Evolutionary conservation across 2,888 invertebrate species (phyloP).

Genomic region (Melieria picta): DNA sequence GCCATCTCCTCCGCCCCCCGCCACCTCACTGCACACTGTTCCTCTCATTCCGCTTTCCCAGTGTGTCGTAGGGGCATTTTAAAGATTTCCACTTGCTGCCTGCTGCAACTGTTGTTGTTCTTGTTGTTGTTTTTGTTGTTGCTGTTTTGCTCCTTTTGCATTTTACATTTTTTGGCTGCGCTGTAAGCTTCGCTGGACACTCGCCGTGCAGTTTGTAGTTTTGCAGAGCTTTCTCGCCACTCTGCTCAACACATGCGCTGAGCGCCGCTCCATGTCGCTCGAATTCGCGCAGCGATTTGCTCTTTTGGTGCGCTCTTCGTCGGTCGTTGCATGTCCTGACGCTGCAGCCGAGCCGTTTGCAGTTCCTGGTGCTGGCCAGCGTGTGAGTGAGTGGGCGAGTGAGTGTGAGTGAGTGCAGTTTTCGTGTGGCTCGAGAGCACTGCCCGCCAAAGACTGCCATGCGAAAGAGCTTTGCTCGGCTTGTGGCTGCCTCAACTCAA

Average conservation of each 20-base stretch:
- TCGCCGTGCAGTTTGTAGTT: not conserved
- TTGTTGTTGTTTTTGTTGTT: not conserved
- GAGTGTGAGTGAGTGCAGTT: constrained; percentile 34
- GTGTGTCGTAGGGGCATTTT: constrained; percentile 23
- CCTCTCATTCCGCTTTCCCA: not conserved
- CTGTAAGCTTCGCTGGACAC: not conserved
- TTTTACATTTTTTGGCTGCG: not conserved
- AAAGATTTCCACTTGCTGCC: constrained; percentile 4
- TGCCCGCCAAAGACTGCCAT: too few species aligned
- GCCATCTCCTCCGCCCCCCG: constrained; percentile 7
- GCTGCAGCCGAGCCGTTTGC: constrained; percentile 2
- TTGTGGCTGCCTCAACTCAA: too few species aligned
- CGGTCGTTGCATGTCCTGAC: constrained; percentile 12
- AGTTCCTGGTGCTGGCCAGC: not conserved
- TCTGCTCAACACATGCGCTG: not conserved
- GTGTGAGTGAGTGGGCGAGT: constrained; percentile 11
- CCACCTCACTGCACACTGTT: not conserved
- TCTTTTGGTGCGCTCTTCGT: too few species aligned
- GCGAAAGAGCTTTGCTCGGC: too few species aligned
- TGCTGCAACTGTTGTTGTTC: not conserved
- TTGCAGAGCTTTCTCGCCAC: too few species aligned
- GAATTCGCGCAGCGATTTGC: constrained; percentile 3
- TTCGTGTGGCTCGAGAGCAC: not conserved
- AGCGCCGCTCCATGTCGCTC: not conserved
- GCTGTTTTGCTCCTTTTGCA: not conserved